Percentiles rank a stretch among this genome's conserved stretches.
Evolutionary conservation across 2,888 invertebrate species (phyloP).

Genomic region (Tupiocoris notatus): DNA sequence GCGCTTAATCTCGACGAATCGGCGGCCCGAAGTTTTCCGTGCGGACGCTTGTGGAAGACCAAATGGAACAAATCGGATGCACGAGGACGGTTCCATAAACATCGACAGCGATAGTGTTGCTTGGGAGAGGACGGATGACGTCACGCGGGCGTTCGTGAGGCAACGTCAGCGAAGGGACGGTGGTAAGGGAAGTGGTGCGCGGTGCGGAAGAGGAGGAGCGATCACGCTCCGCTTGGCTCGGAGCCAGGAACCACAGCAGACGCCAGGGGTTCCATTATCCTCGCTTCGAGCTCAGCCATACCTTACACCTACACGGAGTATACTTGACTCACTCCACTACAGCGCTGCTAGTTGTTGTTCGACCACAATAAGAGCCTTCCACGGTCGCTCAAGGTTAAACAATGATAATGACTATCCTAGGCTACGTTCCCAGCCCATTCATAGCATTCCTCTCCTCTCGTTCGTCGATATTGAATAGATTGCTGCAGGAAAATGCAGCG

Average conservation of each 20-base stretch:
- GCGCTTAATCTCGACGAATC: too few relatives aligned
- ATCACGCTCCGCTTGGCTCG: not conserved
- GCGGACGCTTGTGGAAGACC: too few relatives aligned
- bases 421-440: not conserved
- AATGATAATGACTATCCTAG: not conserved
- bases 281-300: not conserved
- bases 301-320: not conserved
- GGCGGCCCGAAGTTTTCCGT: too few relatives aligned
- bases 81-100: not conserved
- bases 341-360: not conserved
- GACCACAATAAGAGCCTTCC: not conserved
- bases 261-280: not conserved
- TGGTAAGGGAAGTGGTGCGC: not conserved
- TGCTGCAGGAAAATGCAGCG: too few relatives aligned
- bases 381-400: not conserved
- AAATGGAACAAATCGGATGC: too few relatives aligned
- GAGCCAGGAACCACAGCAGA: not conserved
- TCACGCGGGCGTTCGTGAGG: not conserved
- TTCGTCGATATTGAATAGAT: too few relatives aligned
- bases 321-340: not conserved
- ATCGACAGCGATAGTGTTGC: not conserved
- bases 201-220: not conserved
- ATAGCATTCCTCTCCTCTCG: not conserved
- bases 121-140: not conserved
- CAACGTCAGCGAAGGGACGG: not conserved